Evolutionary conservation across 2,797 vertebrate species (phyloP).

Genomic region (Decapterus maruadsi): DNA sequence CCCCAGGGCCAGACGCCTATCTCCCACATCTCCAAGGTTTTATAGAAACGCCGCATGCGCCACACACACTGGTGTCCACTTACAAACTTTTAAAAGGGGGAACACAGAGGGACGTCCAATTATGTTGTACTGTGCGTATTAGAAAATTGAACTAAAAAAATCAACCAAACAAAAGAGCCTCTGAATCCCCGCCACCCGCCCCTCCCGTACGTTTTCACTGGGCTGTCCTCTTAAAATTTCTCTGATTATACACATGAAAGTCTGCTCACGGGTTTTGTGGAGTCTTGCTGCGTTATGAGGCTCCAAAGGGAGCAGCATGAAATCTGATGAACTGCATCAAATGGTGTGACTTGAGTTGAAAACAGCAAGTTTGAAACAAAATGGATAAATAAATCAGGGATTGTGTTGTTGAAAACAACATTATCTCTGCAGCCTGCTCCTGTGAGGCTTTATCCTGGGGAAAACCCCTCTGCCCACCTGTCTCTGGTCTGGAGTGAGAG

Average conservation of each 20-base stretch:
- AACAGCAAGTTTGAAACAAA: neutral
- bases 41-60: conserved; percentile 71
- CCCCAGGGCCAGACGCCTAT: conserved; percentile 80
- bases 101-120: conserved; percentile 21
- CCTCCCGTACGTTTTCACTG: neutral
- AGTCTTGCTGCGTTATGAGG: no score
- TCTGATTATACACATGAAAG: neutral
- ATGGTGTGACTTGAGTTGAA: neutral
- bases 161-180: neutral
- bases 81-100: conserved; percentile 48
- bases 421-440: neutral
- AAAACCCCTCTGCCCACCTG: neutral
- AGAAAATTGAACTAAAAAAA: conserved; percentile 12
- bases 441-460: neutral
- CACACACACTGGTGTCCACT: conserved; percentile 70
- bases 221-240: neutral
- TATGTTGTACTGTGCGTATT: neutral
- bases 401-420: neutral
- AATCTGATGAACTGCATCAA: neutral
- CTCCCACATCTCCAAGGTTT: conserved; percentile 72
- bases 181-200: neutral
- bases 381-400: neutral
- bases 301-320: neutral
- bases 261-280: neutral
- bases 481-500: neutral